phyloP scores from a whole-genome alignment of 2,113 vertebrate genomes.

The Anser brachyrhynchus region DNA sequence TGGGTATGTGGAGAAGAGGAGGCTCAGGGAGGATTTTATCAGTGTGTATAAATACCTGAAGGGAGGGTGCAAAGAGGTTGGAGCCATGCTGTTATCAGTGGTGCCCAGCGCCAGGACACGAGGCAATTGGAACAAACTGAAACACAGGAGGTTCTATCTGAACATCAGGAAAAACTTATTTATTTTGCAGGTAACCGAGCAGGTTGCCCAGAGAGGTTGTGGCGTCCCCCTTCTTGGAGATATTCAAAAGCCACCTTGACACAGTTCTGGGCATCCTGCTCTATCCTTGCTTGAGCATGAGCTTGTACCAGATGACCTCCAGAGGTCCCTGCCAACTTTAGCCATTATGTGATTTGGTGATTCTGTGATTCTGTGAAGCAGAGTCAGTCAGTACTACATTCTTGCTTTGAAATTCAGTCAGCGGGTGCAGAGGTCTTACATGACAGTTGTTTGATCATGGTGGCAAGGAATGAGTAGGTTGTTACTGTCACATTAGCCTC shows the following conservation, averaged over 20 bases:
- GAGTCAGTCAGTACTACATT: background rate
- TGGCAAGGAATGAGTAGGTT: background rate
- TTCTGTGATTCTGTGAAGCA: background rate
- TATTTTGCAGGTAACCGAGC: background rate
- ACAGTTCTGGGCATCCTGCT: background rate
- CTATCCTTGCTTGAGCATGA: background rate
- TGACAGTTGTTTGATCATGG: background rate
- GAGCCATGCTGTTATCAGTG: background rate
- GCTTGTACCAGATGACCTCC: background rate
- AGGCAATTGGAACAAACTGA: background rate
- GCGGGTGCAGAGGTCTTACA: background rate
- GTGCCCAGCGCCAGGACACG: background rate
- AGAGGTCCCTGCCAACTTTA: background rate
- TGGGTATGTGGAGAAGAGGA: background rate
- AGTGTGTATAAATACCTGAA: background rate
- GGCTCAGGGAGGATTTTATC: background rate
- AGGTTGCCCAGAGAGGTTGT: background rate
- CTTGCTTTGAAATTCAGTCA: background rate
- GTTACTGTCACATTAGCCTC: background rate
- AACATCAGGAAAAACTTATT: background rate
- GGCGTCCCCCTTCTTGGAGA: background rate
- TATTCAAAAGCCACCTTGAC: background rate
- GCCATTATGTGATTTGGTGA: background rate
- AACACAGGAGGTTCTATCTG: background rate
- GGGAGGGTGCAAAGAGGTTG: background rate